phyloP scores from a whole-genome alignment of 2,113 vertebrate species.

The Pyxicephalus adspersus region DNA sequence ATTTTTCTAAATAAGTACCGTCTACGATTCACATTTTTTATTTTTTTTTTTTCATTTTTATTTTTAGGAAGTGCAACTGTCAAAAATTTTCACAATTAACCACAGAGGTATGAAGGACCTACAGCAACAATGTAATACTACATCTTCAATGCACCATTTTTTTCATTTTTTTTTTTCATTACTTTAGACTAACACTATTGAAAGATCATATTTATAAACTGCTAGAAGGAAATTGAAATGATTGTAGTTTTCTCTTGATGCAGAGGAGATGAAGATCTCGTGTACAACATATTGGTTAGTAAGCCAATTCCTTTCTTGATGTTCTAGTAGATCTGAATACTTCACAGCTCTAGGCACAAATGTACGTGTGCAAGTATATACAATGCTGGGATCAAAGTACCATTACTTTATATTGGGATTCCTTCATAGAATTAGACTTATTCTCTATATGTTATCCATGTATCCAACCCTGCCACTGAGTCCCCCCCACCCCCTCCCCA shows the following conservation, averaged over 20 bases:
- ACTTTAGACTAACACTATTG: conserved; percentile 36
- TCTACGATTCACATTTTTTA: conserved; percentile 67
- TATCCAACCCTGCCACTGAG: neutral
- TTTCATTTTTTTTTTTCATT: neutral
- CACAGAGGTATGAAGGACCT: conserved; percentile 41
- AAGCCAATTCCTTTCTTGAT: neutral
- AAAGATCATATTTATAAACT: neutral
- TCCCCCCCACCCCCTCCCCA: neutral
- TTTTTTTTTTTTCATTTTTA: neutral
- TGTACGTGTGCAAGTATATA: neutral
- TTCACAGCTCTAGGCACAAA: neutral
- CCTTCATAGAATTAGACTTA: neutral
- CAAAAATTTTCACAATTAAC: conserved; percentile 46
- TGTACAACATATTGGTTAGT: too few relatives aligned
- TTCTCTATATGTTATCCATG: neutral
- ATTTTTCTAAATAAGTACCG: conserved; percentile 69
- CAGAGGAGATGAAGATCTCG: neutral
- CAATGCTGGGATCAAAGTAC: neutral
- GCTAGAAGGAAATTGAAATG: neutral
- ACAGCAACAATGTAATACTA: conserved; percentile 49
- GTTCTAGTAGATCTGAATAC: neutral
- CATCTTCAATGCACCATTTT: conserved; percentile 43
- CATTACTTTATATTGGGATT: conserved; percentile 7
- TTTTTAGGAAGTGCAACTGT: conserved; percentile 46
- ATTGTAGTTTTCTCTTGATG: neutral